phyloP scores from a whole-genome alignment of 2,113 vertebrate species.

The Nematolebias whitei region DNA sequence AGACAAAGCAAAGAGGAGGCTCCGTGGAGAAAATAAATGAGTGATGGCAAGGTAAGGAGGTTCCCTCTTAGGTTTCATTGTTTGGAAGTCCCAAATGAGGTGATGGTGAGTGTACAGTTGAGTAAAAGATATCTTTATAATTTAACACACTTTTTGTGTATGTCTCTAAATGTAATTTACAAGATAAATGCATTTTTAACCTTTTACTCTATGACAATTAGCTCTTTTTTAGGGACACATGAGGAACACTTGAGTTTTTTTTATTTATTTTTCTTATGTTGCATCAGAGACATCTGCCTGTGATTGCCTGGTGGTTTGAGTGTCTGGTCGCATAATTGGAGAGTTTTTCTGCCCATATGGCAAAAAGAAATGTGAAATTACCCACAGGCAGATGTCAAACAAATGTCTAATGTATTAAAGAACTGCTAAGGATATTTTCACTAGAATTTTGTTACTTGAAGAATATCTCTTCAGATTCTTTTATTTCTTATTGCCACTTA shows the following conservation, averaged over 20 bases:
- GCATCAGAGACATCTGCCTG: conserved; percentile 37
- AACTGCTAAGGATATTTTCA: neutral
- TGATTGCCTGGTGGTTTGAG: conserved; percentile 56
- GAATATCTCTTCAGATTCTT: neutral
- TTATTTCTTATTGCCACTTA: neutral
- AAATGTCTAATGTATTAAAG: conserved; percentile 26
- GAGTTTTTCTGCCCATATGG: conserved; percentile 43
- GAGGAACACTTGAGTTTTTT: conserved; percentile 34
- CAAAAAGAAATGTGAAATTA: conserved; percentile 51
- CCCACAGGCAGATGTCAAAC: conserved; percentile 41
- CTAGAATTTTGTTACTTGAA: neutral
- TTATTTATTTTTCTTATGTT: conserved; percentile 19
- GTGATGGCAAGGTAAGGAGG: conserved; percentile 41
- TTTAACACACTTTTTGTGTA: neutral
- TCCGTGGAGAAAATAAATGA: conserved; percentile 46
- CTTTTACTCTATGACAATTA: conserved; percentile 11
- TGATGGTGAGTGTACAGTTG: conserved; percentile 1
- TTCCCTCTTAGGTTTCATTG: conserved; percentile 33
- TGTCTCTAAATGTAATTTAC: conserved; percentile 13
- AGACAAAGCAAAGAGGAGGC: conserved; percentile 65
- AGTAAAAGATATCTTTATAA: neutral
- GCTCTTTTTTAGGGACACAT: neutral
- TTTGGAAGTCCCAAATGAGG: conserved; percentile 31
- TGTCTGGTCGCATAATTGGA: conserved; percentile 48
- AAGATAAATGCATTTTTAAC: conserved; percentile 9